Percentiles rank a stretch among this genome's conserved stretches.
phyloP scores from a whole-genome alignment of 2,797 vertebrate genomes.

The Peromyscus attwateri region DNA sequence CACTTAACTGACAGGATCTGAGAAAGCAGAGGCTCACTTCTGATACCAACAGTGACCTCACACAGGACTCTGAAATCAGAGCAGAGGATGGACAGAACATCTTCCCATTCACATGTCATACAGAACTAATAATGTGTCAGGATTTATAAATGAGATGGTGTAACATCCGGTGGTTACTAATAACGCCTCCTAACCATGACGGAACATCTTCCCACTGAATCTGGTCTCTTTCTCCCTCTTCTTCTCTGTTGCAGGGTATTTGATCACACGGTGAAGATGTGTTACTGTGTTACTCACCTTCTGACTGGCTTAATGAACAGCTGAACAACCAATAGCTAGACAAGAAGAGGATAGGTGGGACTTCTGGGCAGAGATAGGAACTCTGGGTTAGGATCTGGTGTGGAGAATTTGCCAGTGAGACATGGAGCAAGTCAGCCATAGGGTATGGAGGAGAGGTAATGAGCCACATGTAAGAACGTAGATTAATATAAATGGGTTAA shows the following conservation, averaged over 20 bases:
- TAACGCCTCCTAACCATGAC: not conserved
- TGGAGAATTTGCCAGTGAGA: not conserved
- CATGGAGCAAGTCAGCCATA: not conserved
- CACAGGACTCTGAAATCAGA: not conserved
- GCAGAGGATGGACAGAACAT: not conserved
- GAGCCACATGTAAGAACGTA: not conserved
- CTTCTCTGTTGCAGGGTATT: too few species aligned
- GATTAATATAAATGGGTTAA: not conserved
- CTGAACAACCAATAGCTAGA: too few species aligned
- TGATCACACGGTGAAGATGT: too few species aligned
- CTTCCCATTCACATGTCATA: not conserved
- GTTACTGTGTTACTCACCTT: too few species aligned
- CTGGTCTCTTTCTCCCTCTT: not conserved
- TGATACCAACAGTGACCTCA: not conserved
- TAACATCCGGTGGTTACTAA: not conserved
- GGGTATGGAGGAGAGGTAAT: not conserved
- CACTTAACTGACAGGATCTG: not conserved
- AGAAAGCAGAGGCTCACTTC: not conserved
- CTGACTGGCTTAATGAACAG: too few species aligned
- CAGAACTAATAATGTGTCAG: not conserved
- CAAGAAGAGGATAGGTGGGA: too few species aligned
- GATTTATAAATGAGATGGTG: slow-evolving; percentile 39
- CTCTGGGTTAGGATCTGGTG: too few species aligned
- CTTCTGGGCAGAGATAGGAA: too few species aligned
- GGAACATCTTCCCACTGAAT: not conserved